Evolutionary conservation across 2,797 vertebrate genomes (phyloP).

Genomic region (Calcarius lapponicus): DNA sequence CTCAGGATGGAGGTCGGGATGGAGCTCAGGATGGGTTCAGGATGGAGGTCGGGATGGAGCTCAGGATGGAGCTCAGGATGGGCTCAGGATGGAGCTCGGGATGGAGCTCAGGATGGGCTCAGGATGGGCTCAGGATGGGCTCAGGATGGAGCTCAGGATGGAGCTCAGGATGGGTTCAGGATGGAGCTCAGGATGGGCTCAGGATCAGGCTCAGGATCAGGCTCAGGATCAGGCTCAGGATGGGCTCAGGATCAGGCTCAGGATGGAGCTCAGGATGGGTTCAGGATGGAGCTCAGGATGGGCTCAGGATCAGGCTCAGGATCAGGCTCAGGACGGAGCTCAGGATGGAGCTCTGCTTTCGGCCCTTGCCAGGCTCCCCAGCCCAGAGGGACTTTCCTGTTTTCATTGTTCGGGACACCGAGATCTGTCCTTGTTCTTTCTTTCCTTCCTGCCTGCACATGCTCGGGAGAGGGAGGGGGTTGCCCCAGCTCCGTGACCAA

Average conservation of each 20-base stretch:
- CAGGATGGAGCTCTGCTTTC: not conserved
- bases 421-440: not conserved
- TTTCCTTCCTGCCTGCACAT: slow-evolving; percentile 37
- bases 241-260: not conserved
- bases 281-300: too few relatives aligned
- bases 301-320: not conserved
- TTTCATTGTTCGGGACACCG: not conserved
- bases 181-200: too few relatives aligned
- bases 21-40: too few relatives aligned
- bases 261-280: not conserved
- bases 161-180: not conserved
- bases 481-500: not conserved
- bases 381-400: not conserved
- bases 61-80: too few relatives aligned
- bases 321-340: not conserved
- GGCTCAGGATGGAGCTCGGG: too few relatives aligned
- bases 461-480: not conserved
- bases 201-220: too few relatives aligned
- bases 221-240: not conserved
- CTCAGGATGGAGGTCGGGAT: too few relatives aligned
- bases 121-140: not conserved
- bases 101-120: too few relatives aligned
- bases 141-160: not conserved
- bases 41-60: not conserved
- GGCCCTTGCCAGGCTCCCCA: not conserved